Evolutionary conservation across 2,797 vertebrate species (phyloP), one percentile per base, ranked within the genome.

Genomic region (Leptodactylus fallax): DNA sequence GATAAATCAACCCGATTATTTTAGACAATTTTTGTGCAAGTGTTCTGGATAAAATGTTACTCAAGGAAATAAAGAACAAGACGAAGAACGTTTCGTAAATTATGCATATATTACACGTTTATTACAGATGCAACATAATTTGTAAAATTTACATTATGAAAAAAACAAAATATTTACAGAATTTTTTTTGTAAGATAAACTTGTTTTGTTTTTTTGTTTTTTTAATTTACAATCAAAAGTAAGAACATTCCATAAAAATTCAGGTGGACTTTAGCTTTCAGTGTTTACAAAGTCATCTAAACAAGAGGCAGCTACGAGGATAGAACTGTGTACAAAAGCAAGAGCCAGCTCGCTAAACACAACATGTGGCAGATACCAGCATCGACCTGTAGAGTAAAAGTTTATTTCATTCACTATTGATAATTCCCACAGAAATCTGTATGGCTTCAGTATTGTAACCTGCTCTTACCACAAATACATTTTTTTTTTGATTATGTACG

Each of bases 331-430:
- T 94, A 95, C 85, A 94, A 88, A 93, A 93, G 95, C 96, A 98
- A 99, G 98, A 97, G 96, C 98, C 98, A 98, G 98, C 98, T 99
- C 94, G 98, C 97, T 95, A 94, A 90, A 92, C 90, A 91, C 1
- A 53, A 81, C 87, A 92, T 83, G 86, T 67, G 90, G 83, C 91
- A 91, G 92, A 94, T 90, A 87, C 88, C 88, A 86, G 88, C 53
- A 94, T 91, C 88, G 90, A 93, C 90, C 92, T 89, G 83, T 87
- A 92, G 91, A 90, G 92, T 91, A 86, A 67, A 89, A 88, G 6
- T 86, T 93, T 92, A 90, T 91, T 49, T 88, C 89, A 89, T 90
- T 93, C 90, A 45, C 89, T 94, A 93, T 91, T 91, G 82, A 94
- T 92, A 93, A 92, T 84, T 86, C 90, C 78, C 90, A 89, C 90